Percentiles rank a stretch among this genome's conserved stretches.
Evolutionary conservation across 2,888 invertebrate genomes (phyloP).

Genomic region (Drosophila barbarae): DNA sequence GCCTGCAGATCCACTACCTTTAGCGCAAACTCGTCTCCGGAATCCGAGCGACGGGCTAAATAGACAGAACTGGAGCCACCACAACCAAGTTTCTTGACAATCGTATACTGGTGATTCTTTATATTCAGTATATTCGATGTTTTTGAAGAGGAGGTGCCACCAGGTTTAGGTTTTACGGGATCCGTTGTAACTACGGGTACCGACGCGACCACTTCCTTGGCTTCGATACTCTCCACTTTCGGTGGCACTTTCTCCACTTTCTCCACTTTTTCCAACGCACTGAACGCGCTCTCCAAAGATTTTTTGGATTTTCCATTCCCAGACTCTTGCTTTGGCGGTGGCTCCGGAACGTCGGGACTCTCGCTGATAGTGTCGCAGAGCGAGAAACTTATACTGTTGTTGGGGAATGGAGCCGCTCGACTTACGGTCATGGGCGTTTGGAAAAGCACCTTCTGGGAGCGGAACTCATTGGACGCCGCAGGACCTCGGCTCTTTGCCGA

Average conservation of each 20-base stretch:
- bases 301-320: slow-evolving; percentile 64
- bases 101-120: slow-evolving; percentile 86
- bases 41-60: slow-evolving; percentile 70
- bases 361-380: slow-evolving; percentile 77
- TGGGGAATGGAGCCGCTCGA: slow-evolving; percentile 66
- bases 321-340: slow-evolving; percentile 22
- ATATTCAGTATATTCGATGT: slow-evolving; percentile 81
- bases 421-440: slow-evolving; percentile 78
- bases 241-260: background rate
- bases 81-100: slow-evolving; percentile 88
- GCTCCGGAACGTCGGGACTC: slow-evolving; percentile 61
- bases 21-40: slow-evolving; percentile 74
- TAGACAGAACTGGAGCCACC: slow-evolving; percentile 95
- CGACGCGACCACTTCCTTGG: slow-evolving; percentile 15
- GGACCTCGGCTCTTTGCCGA: slow-evolving; percentile 51
- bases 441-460: slow-evolving; percentile 78
- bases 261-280: slow-evolving; percentile 31
- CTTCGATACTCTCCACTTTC: background rate
- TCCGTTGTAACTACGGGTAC: slow-evolving; percentile 1
- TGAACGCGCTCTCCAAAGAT: slow-evolving; percentile 64
- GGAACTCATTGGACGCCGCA: slow-evolving; percentile 75
- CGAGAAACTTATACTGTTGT: slow-evolving; percentile 75
- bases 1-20: slow-evolving; percentile 87
- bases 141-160: slow-evolving; percentile 24
- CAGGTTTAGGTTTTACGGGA: slow-evolving; percentile 7